Conservation (phyloP, 2,797 vertebrate species). For the Thaleichthys pacificus region DNA sequence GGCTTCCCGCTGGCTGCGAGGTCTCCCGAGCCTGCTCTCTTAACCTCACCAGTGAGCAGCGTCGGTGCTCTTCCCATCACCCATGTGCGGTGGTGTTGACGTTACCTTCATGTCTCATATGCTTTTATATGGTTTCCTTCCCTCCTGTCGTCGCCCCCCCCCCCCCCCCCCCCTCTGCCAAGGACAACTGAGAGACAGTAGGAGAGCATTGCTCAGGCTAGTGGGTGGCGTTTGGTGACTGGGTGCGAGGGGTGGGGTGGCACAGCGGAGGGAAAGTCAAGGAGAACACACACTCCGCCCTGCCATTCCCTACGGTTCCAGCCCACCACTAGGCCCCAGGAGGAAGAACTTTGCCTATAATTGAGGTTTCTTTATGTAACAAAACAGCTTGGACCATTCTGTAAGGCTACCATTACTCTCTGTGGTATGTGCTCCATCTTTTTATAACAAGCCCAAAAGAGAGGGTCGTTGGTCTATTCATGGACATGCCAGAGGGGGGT, state of each 20-base stretch:
- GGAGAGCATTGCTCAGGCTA: slow-evolving; percentile 54
- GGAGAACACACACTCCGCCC: slow-evolving; percentile 72
- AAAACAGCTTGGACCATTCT: slow-evolving; percentile 60
- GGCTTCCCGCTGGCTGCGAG: slow-evolving; percentile 44
- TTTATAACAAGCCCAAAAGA: slow-evolving; percentile 60
- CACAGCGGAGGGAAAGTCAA: slow-evolving; percentile 50
- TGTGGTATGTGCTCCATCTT: slow-evolving; percentile 63
- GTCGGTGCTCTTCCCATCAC: slow-evolving; percentile 20
- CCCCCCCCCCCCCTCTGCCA: slow-evolving; percentile 43
- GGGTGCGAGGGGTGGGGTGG: slow-evolving; percentile 40
- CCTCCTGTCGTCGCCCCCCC: slow-evolving; percentile 20
- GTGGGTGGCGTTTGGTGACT: slow-evolving; percentile 54
- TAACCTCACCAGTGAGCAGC: slow-evolving; percentile 29
- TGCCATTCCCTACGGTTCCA: slow-evolving; percentile 54
- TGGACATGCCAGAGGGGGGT: slow-evolving; percentile 41
- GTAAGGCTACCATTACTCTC: slow-evolving; percentile 63
- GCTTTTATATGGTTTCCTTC: slow-evolving; percentile 57
- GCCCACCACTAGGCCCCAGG: slow-evolving; percentile 55
- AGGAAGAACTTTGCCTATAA: slow-evolving; percentile 72
- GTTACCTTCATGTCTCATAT: slow-evolving; percentile 55
- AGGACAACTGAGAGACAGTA: slow-evolving; percentile 53
- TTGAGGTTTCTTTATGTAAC: slow-evolving; percentile 66
- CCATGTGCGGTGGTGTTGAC: slow-evolving; percentile 39
- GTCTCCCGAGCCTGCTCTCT: slow-evolving; percentile 32
- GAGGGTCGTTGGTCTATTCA: slow-evolving; percentile 59